phyloP scores from a whole-genome alignment of 2,888 invertebrate species.

The Carpatolechia fugitivella region DNA sequence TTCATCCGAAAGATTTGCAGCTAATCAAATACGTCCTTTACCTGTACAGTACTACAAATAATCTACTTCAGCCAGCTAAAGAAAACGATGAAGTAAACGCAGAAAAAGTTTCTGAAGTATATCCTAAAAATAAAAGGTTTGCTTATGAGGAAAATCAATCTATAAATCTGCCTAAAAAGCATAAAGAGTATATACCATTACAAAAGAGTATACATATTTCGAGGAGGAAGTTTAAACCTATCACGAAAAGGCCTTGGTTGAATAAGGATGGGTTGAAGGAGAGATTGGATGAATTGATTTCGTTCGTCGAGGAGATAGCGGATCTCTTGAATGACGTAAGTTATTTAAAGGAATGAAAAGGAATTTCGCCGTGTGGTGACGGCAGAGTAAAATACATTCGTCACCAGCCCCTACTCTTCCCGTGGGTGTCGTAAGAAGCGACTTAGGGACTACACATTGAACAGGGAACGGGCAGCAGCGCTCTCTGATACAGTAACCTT shows the following conservation, averaged over 20 bases:
- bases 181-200: not conserved
- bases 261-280: not conserved
- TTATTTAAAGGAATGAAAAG: too few relatives aligned
- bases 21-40: conserved; percentile 46
- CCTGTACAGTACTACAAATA: conserved; percentile 21
- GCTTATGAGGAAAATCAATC: not conserved
- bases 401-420: too few relatives aligned
- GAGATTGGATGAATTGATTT: conserved; percentile 28
- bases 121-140: not conserved
- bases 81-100: not conserved
- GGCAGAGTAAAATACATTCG: too few relatives aligned
- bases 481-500: too few relatives aligned
- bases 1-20: conserved; percentile 46
- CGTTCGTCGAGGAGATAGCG: conserved; percentile 35
- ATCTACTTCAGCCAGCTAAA: not conserved
- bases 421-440: too few relatives aligned
- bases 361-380: too few relatives aligned
- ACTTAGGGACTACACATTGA: too few relatives aligned
- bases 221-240: too few relatives aligned
- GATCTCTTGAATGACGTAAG: conserved; percentile 49
- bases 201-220: not conserved
- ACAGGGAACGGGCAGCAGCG: too few relatives aligned
- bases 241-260: not conserved
- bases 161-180: not conserved
- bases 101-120: too few relatives aligned